Evolutionary conservation across 2,113 vertebrate species (phyloP).

Genomic region (Nansenia antarctica): DNA sequence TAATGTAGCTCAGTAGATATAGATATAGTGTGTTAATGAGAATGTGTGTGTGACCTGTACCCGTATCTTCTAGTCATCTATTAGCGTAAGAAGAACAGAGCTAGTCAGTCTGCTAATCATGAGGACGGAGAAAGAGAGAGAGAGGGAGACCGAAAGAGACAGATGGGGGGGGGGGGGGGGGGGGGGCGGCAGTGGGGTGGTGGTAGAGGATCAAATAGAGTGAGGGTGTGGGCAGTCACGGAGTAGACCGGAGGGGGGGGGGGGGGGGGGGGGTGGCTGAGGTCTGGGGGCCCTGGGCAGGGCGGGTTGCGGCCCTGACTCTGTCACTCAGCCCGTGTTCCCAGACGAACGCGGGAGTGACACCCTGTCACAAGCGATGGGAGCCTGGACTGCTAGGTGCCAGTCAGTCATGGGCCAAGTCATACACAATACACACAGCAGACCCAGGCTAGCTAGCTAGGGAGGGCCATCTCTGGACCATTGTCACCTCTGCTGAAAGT

Average conservation of each 20-base stretch:
- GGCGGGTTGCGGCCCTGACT: constrained; percentile 43
- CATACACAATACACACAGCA: no score
- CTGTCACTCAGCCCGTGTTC: constrained; percentile 64
- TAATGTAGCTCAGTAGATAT: no score
- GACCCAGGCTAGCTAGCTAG: constrained; percentile 66
- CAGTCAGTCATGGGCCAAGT: no score
- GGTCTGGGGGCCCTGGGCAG: not conserved
- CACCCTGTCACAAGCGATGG: constrained; percentile 86
- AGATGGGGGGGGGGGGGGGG: not conserved
- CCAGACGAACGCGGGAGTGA: constrained; percentile 78
- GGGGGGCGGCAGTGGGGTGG: not conserved
- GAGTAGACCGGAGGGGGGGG: not conserved
- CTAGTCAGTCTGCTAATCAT: not conserved
- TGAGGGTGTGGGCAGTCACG: not conserved
- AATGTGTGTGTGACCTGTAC: no score
- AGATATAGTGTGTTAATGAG: no score
- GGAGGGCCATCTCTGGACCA: constrained; percentile 65
- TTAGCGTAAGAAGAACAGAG: no score
- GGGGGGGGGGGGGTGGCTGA: not conserved
- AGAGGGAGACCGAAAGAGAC: not conserved
- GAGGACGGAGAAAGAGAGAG: not conserved
- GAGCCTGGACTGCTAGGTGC: constrained; percentile 78
- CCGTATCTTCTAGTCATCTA: no score
- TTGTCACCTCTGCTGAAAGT: constrained; percentile 82
- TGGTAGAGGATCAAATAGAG: not conserved